phyloP scores from a whole-genome alignment of 2,113 vertebrate genomes.

The Channa argus region DNA sequence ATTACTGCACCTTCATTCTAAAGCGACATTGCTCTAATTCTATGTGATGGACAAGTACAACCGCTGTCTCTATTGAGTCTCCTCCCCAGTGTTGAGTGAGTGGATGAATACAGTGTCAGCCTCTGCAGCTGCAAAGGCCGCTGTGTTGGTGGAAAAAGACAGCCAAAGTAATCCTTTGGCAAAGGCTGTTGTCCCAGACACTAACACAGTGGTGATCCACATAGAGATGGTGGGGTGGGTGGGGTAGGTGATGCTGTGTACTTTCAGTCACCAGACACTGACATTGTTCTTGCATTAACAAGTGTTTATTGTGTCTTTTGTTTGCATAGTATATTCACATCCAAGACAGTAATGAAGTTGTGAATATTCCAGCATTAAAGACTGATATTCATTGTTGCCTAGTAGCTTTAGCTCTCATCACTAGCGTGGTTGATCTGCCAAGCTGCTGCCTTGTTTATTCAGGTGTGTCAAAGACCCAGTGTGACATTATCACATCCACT shows the following conservation, averaged over 20 bases:
- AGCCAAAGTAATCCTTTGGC: constrained; percentile 76
- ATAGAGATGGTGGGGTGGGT: constrained; percentile 9
- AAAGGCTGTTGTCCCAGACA: constrained; percentile 69
- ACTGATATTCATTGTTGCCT: constrained; percentile 19
- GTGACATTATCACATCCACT: constrained; percentile 70
- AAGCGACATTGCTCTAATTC: constrained; percentile 42
- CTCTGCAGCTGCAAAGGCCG: constrained; percentile 73
- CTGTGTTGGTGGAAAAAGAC: constrained; percentile 55
- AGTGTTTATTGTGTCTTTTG: constrained; percentile 48
- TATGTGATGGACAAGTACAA: constrained; percentile 37
- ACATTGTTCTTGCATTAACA: constrained; percentile 57
- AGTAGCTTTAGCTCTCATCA: constrained; percentile 34
- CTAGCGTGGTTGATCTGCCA: constrained; percentile 26
- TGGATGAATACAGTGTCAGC: constrained; percentile 72
- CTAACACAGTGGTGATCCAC: constrained; percentile 66
- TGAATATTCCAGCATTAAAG: constrained; percentile 7
- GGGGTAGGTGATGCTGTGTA: constrained; percentile 57
- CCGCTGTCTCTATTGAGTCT: constrained; percentile 58
- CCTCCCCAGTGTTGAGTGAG: constrained; percentile 54
- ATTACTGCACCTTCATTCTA: constrained; percentile 33
- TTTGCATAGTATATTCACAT: constrained; percentile 24
- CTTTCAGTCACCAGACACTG: constrained; percentile 74
- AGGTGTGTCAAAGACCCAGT: constrained; percentile 67
- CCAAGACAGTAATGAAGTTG: constrained; percentile 11
- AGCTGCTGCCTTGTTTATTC: constrained; percentile 63